Evolutionary conservation across 2,797 vertebrate genomes (phyloP).

Genomic region (Poecilia wingei): DNA sequence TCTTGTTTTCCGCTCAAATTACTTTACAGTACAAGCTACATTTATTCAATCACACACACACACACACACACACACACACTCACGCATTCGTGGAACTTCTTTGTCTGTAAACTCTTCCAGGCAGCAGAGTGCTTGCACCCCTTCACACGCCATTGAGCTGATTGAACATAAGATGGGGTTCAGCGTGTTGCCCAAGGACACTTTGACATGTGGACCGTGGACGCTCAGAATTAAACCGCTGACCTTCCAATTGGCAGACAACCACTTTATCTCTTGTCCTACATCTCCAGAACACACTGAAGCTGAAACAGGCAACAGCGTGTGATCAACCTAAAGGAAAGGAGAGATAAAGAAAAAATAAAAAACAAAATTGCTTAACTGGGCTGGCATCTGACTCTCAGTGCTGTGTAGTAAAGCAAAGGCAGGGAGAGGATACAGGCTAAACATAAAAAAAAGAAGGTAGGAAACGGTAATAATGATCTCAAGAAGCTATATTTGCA

Average conservation of each 20-base stretch:
- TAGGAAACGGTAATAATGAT: background rate
- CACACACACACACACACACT: too few species aligned
- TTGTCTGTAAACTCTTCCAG: slow-evolving; percentile 2
- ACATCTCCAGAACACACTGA: background rate
- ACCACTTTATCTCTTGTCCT: background rate
- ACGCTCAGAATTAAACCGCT: slow-evolving; percentile 1
- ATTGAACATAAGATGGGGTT: background rate
- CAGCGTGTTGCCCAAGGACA: slow-evolving; percentile 1
- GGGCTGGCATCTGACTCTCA: background rate
- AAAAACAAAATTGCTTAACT: background rate
- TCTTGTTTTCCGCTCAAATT: background rate
- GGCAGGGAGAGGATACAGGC: background rate
- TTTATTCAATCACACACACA: background rate
- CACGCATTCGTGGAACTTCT: background rate
- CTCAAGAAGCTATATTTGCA: background rate
- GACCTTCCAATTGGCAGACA: background rate
- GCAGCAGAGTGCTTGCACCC: background rate
- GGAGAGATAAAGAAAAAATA: background rate
- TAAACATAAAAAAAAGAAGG: background rate
- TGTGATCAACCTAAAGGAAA: background rate
- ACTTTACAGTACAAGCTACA: slow-evolving; percentile 8
- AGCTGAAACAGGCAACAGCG: background rate
- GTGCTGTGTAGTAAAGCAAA: background rate
- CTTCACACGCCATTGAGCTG: background rate
- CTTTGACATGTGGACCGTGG: background rate